These are phyloP conservation scores for Numenius phaeopus DNA, from an alignment of 2,797 vertebrate genomes.

Conservation along the genomic window DNA sequence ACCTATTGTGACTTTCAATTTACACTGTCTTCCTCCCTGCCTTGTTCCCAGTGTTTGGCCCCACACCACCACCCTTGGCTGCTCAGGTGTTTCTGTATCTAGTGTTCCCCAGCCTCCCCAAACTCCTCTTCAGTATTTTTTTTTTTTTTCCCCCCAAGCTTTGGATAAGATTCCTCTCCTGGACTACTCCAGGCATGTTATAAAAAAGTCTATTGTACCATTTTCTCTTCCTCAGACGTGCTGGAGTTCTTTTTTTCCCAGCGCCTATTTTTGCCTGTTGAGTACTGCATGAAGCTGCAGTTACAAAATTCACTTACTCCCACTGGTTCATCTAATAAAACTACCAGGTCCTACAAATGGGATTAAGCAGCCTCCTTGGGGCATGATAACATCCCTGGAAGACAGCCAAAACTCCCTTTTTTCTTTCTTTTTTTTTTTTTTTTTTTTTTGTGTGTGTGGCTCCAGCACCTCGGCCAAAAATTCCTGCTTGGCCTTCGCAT, in stretches of 20 bases:
- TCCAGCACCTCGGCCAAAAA: neutral
- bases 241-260: neutral
- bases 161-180: neutral
- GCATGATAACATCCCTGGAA: neutral
- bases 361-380: constrained; percentile 10
- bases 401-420: neutral
- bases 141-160: neutral
- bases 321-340: constrained; percentile 21
- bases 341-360: neutral
- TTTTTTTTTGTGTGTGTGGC: neutral
- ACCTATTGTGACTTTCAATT: neutral
- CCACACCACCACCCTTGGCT: rapidly evolving
- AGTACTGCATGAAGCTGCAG: neutral
- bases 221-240: neutral
- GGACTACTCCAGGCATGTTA: neutral
- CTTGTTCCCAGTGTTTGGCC: neutral
- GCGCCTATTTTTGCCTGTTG: constrained; percentile 4
- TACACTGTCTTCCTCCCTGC: too few species aligned
- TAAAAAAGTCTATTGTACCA: neutral
- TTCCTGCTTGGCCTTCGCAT: neutral
- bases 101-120: neutral
- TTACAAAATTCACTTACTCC: neutral
- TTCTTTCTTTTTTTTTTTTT: neutral
- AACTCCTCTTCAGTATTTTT: neutral
- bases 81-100: neutral